These are phyloP conservation scores for Copidosoma aretas DNA, from an alignment of 2,888 invertebrate species.

Conservation along the genomic window DNA sequence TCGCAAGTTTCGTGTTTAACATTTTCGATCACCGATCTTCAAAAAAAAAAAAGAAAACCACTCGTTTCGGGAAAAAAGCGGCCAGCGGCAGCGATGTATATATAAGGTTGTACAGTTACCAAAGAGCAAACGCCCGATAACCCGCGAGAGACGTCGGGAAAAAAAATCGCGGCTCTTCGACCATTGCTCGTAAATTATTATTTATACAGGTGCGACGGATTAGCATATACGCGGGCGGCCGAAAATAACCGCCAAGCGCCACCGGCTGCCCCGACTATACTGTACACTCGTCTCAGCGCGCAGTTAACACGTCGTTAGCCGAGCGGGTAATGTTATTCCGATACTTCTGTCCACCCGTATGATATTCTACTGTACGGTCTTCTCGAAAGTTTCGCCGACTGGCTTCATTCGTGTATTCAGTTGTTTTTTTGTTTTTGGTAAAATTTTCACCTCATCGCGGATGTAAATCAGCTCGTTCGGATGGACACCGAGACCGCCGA, in stretches of 20 bases:
- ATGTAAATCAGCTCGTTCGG: constrained; percentile 19
- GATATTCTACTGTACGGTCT: background rate
- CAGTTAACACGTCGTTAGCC: constrained; percentile 28
- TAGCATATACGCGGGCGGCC: constrained; percentile 22
- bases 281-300: too few relatives aligned
- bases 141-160: constrained; percentile 3
- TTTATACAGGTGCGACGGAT: constrained; percentile 6
- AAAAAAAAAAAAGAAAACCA: background rate
- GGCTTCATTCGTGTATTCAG: background rate
- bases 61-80: background rate
- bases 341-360: background rate
- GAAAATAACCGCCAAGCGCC: background rate
- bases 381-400: background rate
- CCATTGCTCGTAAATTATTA: constrained; percentile 2
- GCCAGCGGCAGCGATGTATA: background rate
- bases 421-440: constrained; percentile 6
- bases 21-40: background rate
- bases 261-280: constrained; percentile 17
- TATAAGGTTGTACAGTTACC: background rate
- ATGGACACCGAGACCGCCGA: too few relatives aligned
- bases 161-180: background rate
- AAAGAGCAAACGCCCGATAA: background rate
- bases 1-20: too few relatives aligned
- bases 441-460: constrained; percentile 33
- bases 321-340: constrained; percentile 9